Conservation (phyloP, 2,113 vertebrate genomes). For the Bagarius yarrelli region DNA sequence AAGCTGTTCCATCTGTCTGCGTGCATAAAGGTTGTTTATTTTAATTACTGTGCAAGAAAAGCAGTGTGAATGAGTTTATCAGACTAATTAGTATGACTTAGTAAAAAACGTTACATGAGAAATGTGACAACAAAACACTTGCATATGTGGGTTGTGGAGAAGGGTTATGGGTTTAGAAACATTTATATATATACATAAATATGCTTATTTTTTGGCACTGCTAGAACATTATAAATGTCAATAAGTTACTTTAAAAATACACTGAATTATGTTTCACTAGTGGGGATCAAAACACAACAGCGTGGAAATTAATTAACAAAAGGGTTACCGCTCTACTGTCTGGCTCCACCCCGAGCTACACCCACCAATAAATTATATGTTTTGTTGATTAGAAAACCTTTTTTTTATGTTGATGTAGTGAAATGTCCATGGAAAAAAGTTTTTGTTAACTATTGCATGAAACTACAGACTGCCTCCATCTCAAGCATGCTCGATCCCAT, state of each 20-base stretch:
- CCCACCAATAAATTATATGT: too few species aligned
- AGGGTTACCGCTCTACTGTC: too few species aligned
- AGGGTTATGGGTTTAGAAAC: neutral
- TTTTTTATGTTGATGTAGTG: too few species aligned
- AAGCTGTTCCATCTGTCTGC: neutral
- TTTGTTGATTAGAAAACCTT: too few species aligned
- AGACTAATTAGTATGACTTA: slow-evolving; percentile 25
- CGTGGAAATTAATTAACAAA: neutral
- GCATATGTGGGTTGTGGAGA: neutral
- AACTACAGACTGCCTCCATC: too few species aligned
- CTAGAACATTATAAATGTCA: neutral
- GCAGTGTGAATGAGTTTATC: slow-evolving; percentile 15
- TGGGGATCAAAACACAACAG: neutral
- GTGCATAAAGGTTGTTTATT: slow-evolving; percentile 10
- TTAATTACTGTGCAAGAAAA: slow-evolving; percentile 22
- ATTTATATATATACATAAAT: too few species aligned
- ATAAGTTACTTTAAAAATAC: neutral
- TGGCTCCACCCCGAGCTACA: too few species aligned
- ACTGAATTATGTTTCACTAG: neutral
- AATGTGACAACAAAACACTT: slow-evolving; percentile 15
- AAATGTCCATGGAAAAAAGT: too few species aligned
- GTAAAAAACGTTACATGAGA: slow-evolving; percentile 14
- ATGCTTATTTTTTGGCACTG: neutral
- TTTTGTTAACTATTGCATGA: too few species aligned
- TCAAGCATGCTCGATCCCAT: too few species aligned